Conservation (phyloP, 1,140 invertebrate genomes). For the Brevipalpus yothersi region DNA sequence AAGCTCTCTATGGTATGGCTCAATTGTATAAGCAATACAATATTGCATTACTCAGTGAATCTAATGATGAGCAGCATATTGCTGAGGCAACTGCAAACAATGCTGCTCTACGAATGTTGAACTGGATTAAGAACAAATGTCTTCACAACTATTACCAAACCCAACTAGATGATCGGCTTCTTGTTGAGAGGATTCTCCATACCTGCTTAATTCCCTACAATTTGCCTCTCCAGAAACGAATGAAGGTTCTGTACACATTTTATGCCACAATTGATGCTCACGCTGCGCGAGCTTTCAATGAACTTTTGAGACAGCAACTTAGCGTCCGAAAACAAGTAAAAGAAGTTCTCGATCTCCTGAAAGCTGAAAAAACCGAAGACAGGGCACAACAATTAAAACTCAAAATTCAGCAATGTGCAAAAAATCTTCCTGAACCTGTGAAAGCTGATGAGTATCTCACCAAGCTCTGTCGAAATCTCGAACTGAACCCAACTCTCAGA, state of each 20-base stretch:
- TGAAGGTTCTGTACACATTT: conserved; percentile 80
- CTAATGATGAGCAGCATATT: conserved; percentile 32
- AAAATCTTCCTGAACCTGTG: conserved; percentile 55
- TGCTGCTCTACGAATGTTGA: conserved; percentile 28
- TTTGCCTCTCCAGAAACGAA: conserved; percentile 45
- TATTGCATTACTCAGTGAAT: neutral
- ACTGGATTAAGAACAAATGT: conserved; percentile 92
- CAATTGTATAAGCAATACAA: conserved; percentile 79
- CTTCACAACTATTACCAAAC: conserved; percentile 72
- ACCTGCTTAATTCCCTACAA: conserved; percentile 86
- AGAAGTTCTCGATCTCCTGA: conserved; percentile 58
- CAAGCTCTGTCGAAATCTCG: conserved; percentile 65
- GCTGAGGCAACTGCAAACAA: conserved; percentile 47
- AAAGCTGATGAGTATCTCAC: conserved; percentile 75
- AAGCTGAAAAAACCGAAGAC: conserved; percentile 15
- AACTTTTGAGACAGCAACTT: conserved; percentile 74
- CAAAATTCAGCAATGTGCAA: conserved; percentile 12
- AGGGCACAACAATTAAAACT: conserved; percentile 8
- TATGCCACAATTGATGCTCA: conserved; percentile 79
- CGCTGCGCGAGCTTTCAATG: conserved; percentile 40
- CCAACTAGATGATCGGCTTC: conserved; percentile 40
- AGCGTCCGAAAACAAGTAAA: conserved; percentile 53
- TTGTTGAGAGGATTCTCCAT: conserved; percentile 83
- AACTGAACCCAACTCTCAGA: conserved; percentile 35
- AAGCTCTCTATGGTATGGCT: conserved; percentile 73